A percentile compares a stretch with the other conserved stretches of the same genome.
These are phyloP conservation scores for Pygoscelis antarcticus DNA, from an alignment of 2,113 vertebrate genomes.

Conservation along the genomic window DNA sequence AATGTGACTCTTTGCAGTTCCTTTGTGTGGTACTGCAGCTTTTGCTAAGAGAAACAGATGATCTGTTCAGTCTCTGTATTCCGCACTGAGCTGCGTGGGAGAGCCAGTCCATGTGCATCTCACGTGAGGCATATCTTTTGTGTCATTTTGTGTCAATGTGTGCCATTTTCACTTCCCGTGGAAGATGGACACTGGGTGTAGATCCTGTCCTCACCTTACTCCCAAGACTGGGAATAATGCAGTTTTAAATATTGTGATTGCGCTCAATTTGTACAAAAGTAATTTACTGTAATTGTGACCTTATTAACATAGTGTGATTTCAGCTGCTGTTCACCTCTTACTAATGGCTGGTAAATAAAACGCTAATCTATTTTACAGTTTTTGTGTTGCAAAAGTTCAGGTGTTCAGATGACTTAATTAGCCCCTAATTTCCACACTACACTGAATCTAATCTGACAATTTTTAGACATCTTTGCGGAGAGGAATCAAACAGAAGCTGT, in stretches of 20 bases:
- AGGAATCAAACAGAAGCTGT: background rate
- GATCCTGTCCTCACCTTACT: background rate
- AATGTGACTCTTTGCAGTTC: background rate
- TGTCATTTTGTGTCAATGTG: background rate
- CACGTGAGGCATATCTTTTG: background rate
- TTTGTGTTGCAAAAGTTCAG: slow-evolving; percentile 53
- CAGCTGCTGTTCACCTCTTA: slow-evolving; percentile 56
- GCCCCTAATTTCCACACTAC: slow-evolving; percentile 13
- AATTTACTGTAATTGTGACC: slow-evolving; percentile 50
- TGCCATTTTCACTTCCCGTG: background rate
- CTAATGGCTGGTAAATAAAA: slow-evolving; percentile 68
- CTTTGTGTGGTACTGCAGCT: background rate
- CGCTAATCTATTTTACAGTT: slow-evolving; percentile 55
- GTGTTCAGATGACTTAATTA: slow-evolving; percentile 63
- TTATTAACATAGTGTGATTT: slow-evolving; percentile 55
- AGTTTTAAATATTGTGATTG: background rate
- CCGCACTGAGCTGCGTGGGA: background rate
- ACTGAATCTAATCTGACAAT: background rate
- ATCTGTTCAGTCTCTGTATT: background rate
- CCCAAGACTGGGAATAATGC: background rate
- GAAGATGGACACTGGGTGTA: background rate
- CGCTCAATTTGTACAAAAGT: slow-evolving; percentile 30
- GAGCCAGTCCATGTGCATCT: accelerated
- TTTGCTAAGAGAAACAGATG: background rate
- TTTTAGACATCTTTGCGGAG: slow-evolving; percentile 16